A percentile compares a stretch with the other conserved stretches of the same genome.
These are phyloP conservation scores for Drosophila setifemur DNA, from an alignment of 1,140 invertebrate species.

Conservation along the genomic window DNA sequence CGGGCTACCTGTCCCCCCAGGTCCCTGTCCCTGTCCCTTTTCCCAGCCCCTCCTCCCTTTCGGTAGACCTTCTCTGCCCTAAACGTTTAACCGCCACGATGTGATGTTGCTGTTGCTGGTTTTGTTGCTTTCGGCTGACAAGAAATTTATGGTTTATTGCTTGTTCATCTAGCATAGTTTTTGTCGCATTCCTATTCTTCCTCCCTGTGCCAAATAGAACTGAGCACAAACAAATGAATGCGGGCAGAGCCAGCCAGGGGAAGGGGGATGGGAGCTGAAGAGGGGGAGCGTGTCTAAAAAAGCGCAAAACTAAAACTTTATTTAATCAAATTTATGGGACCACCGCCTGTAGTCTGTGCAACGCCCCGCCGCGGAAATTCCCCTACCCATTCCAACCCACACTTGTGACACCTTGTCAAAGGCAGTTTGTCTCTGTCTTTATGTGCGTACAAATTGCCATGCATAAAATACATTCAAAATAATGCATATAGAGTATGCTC, in stretches of 20 bases:
- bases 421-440: conserved; percentile 48
- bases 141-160: conserved; percentile 80
- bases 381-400: conserved; percentile 2
- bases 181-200: conserved; percentile 76
- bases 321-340: conserved; percentile 78
- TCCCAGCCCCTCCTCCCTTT: background rate
- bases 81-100: conserved; percentile 56
- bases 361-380: background rate
- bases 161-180: conserved; percentile 77
- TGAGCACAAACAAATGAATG: conserved; percentile 34
- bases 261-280: too few species aligned
- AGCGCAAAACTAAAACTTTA: conserved; percentile 72
- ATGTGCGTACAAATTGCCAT: conserved; percentile 41
- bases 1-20: background rate
- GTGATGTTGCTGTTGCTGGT: conserved; percentile 22
- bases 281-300: conserved; percentile 29
- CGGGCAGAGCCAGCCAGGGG: too few species aligned
- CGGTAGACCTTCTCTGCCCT: conserved; percentile 24
- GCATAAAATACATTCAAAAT: conserved; percentile 15
- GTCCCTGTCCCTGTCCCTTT: background rate
- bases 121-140: conserved; percentile 45
- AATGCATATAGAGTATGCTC: conserved; percentile 8
- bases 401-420: conserved; percentile 69
- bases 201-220: conserved; percentile 49
- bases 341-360: conserved; percentile 11